Evolutionary conservation across 2,888 invertebrate genomes (phyloP), one percentile per base, ranked within the genome.

Genomic region (Magallana nippona): DNA sequence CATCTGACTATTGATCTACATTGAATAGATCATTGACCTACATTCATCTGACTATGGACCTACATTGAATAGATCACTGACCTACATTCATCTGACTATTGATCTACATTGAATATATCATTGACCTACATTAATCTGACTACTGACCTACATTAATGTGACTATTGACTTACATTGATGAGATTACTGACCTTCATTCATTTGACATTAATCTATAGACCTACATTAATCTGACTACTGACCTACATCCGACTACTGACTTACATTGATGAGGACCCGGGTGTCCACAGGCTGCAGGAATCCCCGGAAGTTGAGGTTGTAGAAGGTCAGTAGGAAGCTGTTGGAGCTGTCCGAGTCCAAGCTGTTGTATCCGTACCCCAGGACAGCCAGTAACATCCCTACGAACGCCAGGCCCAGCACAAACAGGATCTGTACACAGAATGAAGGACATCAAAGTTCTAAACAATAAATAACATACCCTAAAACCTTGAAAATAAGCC

Each of bases 291-390:
- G 83, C 56, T 89, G 82, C 15, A 85, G 83, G 78, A 89, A 89
- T 84, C 88, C 87, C n/a, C 87, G 84, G 81, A 90, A 88, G 57
- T 90, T 88, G 44, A 91, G 85, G 19, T 86, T 87, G 81, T 92
- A 91, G 17, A 89, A 84, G 10, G 86, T 82, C 71, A 86, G 79
- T 10, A 92, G 89, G 82, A 91, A 91, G 11, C 85, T 85, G 81
- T 87, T 86, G 10, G 92, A 87, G 13, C 87, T 84, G n/a, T 87
- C 88, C 55, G 85, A 87, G 78, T 91, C 89, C 44, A 91, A 88
- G 71, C 90, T 87, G 79, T 89, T 89, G 81, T 90, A 90, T 19
- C 92, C 92, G 44, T 91, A 91, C 10, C 91, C 92, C 77, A 91
- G 85, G 27, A 91, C 90, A 10, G 90, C 89, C 71, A 91, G 89